These are phyloP conservation scores for Poecilia gillii DNA, from an alignment of 2,797 vertebrate genomes.

Conservation along the genomic window DNA sequence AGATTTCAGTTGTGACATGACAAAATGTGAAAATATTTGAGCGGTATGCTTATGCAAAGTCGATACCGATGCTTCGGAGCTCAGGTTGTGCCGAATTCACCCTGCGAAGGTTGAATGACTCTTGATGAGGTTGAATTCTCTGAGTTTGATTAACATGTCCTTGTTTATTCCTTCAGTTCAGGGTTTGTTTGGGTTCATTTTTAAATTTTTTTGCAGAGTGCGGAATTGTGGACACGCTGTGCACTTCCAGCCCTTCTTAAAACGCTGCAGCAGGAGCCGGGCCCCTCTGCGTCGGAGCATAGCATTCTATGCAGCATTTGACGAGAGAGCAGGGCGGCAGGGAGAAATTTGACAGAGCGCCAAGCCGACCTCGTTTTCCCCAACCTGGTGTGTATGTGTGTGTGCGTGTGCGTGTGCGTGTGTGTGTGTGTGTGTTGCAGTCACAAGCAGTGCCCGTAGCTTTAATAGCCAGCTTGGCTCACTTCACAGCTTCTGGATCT, in stretches of 20 bases:
- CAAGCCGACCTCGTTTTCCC: constrained; percentile 77
- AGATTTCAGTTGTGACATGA: neutral
- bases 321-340: constrained; percentile 45
- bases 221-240: constrained; percentile 26
- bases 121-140: constrained; percentile 32
- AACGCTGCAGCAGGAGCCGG: constrained; percentile 71
- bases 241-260: constrained; percentile 50
- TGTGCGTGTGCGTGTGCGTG: constrained; percentile 31
- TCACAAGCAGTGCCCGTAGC: constrained; percentile 65
- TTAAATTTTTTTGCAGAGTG: constrained; percentile 11
- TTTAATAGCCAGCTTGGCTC: constrained; percentile 67
- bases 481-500: constrained; percentile 66
- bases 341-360: constrained; percentile 71
- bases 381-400: constrained; percentile 27
- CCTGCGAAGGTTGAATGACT: constrained; percentile 24
- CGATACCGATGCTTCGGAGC: neutral
- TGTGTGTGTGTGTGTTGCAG: constrained; percentile 56
- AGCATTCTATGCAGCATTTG: constrained; percentile 68
- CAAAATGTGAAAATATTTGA: neutral
- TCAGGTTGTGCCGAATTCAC: constrained; percentile 8
- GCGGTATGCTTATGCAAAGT: neutral
- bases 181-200: constrained; percentile 5
- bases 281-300: constrained; percentile 52
- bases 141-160: constrained; percentile 29
- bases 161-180: constrained; percentile 5